Conservation (phyloP, 2,888 invertebrate species). For the Callyntrura sp. region DNA sequence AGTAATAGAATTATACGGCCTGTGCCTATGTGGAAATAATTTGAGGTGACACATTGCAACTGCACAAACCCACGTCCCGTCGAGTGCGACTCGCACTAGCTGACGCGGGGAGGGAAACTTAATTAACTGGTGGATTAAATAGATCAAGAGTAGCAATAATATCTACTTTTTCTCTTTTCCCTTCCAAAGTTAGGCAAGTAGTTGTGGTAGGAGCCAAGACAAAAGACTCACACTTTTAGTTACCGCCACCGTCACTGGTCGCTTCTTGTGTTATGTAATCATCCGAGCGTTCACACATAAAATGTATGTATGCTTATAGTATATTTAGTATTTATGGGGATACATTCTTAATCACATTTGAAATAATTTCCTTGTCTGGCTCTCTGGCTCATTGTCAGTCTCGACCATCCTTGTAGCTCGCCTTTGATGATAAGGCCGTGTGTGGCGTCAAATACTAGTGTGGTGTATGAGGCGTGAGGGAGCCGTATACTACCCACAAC, state of each 20-base stretch:
- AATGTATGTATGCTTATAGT: background rate
- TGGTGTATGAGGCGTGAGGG: background rate
- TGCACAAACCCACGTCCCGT: too few relatives aligned
- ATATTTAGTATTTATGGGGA: too few relatives aligned
- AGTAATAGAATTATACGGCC: slow-evolving; percentile 57
- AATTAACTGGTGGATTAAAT: slow-evolving; percentile 66
- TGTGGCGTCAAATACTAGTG: background rate
- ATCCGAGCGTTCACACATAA: background rate
- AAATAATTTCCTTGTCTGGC: background rate
- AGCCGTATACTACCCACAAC: background rate
- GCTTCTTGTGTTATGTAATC: too few relatives aligned
- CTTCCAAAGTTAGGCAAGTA: background rate
- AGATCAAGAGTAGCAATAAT: slow-evolving; percentile 41
- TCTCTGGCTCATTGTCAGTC: too few relatives aligned
- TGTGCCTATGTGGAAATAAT: slow-evolving; percentile 26
- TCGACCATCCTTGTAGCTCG: background rate
- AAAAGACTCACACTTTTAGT: background rate
- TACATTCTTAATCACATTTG: slow-evolving; percentile 19
- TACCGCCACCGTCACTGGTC: too few relatives aligned
- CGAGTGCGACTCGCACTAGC: background rate
- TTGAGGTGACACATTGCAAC: slow-evolving; percentile 54
- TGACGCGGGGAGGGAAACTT: slow-evolving; percentile 37
- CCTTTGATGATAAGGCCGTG: background rate
- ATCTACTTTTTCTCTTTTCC: slow-evolving; percentile 14
- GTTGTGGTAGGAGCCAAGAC: background rate